A percentile compares a stretch with the other conserved stretches of the same genome.
Conservation (phyloP, 2,797 vertebrate species). For the Fundulus diaphanus region DNA sequence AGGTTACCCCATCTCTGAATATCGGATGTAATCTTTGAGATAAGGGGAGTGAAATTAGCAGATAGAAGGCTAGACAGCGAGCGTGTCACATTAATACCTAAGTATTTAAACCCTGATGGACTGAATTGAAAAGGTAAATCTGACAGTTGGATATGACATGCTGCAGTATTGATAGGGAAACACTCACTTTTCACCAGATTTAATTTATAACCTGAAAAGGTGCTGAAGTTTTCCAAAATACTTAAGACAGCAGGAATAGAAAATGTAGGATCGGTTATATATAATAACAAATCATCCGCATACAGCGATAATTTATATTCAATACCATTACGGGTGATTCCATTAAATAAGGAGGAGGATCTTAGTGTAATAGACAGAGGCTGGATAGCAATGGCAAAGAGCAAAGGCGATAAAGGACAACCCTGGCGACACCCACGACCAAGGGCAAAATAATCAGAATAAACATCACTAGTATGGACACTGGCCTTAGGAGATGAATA, state of each 20-base stretch:
- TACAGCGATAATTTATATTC: conserved; percentile 20
- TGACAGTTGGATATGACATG: conserved; percentile 8
- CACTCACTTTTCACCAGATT: conserved; percentile 1
- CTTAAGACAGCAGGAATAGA: conserved; percentile 8
- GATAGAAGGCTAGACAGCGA: no score
- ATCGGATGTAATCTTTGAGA: no score
- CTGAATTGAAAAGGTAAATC: conserved; percentile 19
- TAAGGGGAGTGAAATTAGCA: no score
- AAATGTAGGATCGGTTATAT: not conserved
- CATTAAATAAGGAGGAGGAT: not conserved
- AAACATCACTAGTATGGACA: no score
- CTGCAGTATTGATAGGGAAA: conserved; percentile 17
- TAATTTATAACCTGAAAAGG: conserved; percentile 20
- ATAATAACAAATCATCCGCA: conserved; percentile 20
- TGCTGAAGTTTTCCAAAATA: conserved; percentile 10
- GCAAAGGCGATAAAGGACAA: conserved; percentile 30
- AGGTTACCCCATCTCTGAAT: no score
- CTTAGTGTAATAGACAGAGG: conserved; percentile 9
- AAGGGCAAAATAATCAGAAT: not conserved
- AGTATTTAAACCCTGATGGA: no score
- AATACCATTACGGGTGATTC: not conserved
- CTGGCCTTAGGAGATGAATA: no score
- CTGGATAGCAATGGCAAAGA: conserved; percentile 18
- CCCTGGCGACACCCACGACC: not conserved
- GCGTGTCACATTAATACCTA: no score